phyloP scores from a whole-genome alignment of 1,140 invertebrate species.

The Agrilus planipennis region DNA sequence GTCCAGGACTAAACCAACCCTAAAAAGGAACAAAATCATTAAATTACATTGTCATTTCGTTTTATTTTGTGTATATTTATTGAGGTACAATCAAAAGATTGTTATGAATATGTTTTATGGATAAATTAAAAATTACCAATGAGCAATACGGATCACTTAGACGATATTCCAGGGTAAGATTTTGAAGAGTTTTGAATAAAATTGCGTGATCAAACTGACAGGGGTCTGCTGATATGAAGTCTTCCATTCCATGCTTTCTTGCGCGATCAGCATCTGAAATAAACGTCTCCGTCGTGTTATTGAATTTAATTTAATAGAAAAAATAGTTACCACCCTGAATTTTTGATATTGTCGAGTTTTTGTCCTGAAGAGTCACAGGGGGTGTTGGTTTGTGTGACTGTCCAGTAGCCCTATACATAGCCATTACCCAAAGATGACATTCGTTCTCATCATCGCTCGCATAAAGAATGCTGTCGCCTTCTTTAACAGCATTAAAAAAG shows the following conservation, averaged over 20 bases:
- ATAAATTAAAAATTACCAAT: slow-evolving; percentile 48
- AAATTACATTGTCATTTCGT: neutral
- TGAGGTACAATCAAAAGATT: neutral
- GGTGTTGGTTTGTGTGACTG: slow-evolving; percentile 98
- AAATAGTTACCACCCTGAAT: slow-evolving; percentile 64
- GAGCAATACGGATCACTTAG: slow-evolving; percentile 96
- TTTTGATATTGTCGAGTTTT: slow-evolving; percentile 77
- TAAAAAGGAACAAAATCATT: slow-evolving; percentile 31
- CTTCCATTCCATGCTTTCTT: slow-evolving; percentile 97
- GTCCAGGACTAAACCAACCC: slow-evolving; percentile 99
- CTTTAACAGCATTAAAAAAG: slow-evolving; percentile 97
- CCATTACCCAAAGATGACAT: slow-evolving; percentile 97
- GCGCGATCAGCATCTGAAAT: slow-evolving; percentile 83
- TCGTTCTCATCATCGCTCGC: slow-evolving; percentile 98
- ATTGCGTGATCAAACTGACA: slow-evolving; percentile 91
- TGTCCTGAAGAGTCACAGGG: slow-evolving; percentile 71
- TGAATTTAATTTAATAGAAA: too few species aligned
- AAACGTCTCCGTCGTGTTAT: too few species aligned
- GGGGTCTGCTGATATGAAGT: slow-evolving; percentile 96
- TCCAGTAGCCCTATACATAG: slow-evolving; percentile 95
- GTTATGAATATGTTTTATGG: neutral
- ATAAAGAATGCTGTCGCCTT: slow-evolving; percentile 94
- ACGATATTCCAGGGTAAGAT: slow-evolving; percentile 86
- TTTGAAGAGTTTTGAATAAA: slow-evolving; percentile 86
- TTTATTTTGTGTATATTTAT: neutral